These are phyloP conservation scores for Micromesistius poutassou DNA, from an alignment of 2,797 vertebrate species.

Conservation along the genomic window DNA sequence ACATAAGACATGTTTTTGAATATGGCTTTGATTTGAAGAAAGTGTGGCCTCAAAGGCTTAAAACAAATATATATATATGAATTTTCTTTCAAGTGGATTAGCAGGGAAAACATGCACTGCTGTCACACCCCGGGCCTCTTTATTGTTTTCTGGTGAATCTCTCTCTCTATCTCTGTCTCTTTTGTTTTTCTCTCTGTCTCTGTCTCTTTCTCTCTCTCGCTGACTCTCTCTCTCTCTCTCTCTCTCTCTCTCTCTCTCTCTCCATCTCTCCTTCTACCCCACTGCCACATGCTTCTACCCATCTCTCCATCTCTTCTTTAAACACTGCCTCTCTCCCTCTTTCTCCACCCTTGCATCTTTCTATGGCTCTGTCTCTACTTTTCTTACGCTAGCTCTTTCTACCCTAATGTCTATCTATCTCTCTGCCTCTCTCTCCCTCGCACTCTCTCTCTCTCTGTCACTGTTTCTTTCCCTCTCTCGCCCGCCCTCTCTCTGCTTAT, in stretches of 20 bases:
- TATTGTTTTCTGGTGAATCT: slow-evolving; percentile 13
- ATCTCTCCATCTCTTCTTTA: background rate
- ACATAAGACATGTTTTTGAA: slow-evolving; percentile 15
- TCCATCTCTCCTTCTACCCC: slow-evolving; percentile 17
- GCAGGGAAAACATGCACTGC: slow-evolving; percentile 35
- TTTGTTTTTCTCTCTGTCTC: slow-evolving; percentile 1
- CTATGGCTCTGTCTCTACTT: too few relatives aligned
- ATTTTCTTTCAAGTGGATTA: slow-evolving; percentile 31
- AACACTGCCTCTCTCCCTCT: too few relatives aligned
- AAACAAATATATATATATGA: slow-evolving; percentile 4
- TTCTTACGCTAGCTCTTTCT: too few relatives aligned
- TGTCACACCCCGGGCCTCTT: slow-evolving; percentile 24
- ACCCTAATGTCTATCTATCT: too few relatives aligned
- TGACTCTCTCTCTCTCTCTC: background rate
- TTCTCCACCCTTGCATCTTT: too few relatives aligned
- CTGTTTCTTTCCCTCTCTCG: too few relatives aligned
- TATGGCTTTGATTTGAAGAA: slow-evolving; percentile 23
- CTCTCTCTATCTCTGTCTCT: background rate
- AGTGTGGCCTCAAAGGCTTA: slow-evolving; percentile 25
- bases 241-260: background rate
- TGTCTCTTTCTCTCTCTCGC: slow-evolving; percentile 3
- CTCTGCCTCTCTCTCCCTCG: too few relatives aligned
- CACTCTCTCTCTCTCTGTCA: too few relatives aligned
- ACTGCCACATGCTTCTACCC: too few relatives aligned
- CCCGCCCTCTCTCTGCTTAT: too few relatives aligned